Base-by-base conservation (phyloP, 2,888 invertebrate genomes). In the Odontocerum albicorne region DNA sequence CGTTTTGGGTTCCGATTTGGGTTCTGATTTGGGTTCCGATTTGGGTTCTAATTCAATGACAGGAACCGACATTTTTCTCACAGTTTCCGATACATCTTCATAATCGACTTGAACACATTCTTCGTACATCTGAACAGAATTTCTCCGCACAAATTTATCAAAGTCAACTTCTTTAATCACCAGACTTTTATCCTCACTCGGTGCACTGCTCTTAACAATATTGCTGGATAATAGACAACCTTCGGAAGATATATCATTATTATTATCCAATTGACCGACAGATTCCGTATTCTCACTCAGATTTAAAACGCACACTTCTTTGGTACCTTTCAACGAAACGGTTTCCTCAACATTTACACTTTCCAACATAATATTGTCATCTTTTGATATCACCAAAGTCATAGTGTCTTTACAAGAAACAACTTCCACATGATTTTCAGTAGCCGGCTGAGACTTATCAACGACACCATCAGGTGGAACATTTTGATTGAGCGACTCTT, bases 101-200 rank as follows among this genome's bases (percentile, higher is more conserved):
- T 27, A 42, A 20, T 50, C 50, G 15, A 43, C 33, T 12, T 35
- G 13, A 22, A 16, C 12, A 12, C 49, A 45, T 17, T 39, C 55
- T 13, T 55, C 55, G 16, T 45, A 50, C 31, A 55, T 13, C 10
- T 21, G 44, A 15, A 55, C 68, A 3, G 77, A 76, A 64, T 75
- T 77, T 53, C 75, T 66, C 62, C 76, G 66, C 1, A 70, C 75
- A 62, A 77, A 77, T 65, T 75, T 75, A 60, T 77, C 77, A 58
- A 77, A 77, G 36, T 77, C 77, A 45, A 70, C 75, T 68, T 77
- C 77, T 17, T 76, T 77, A 16, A 49, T 77, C 8, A 49, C 32
- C 8, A 21, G 6, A 39, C 31, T 44, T 15, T 31, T 44, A 12
- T 40, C 32, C n/a, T 12, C 15, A 27, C 27, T 12, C 4, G n/a